Conservation (phyloP, 2,797 vertebrate genomes). For the Silurus aristotelis region DNA sequence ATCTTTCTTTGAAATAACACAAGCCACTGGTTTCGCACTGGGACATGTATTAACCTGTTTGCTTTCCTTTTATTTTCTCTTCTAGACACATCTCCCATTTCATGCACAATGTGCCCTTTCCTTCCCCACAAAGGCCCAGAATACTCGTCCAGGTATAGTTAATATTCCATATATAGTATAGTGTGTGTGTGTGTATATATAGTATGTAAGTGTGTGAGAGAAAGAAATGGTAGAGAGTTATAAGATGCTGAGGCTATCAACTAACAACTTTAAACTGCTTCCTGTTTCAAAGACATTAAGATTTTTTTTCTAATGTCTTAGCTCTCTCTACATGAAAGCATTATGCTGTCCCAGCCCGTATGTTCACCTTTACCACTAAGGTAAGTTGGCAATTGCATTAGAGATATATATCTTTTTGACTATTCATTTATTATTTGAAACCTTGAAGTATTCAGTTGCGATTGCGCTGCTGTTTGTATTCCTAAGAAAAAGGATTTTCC, state of each 20-base stretch:
- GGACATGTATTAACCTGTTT: neutral
- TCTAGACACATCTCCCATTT: conserved; percentile 96
- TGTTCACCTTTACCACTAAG: conserved; percentile 95
- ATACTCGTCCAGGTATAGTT: conserved; percentile 91
- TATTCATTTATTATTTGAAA: neutral
- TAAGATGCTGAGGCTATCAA: neutral
- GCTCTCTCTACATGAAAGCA: conserved; percentile 90
- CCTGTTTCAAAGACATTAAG: neutral
- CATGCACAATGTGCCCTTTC: conserved; percentile 97
- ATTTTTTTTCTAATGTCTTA: conserved; percentile 58
- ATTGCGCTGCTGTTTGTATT: neutral
- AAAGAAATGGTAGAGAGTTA: too few species aligned
- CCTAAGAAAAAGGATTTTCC: neutral
- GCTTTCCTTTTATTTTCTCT: conserved; percentile 32
- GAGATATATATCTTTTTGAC: too few species aligned
- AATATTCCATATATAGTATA: neutral
- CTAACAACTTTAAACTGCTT: too few species aligned
- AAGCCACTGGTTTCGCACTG: neutral
- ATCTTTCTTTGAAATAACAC: neutral
- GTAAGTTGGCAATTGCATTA: conserved; percentile 68
- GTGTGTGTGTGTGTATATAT: neutral
- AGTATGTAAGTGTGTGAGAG: too few species aligned
- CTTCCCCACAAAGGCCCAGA: conserved; percentile 94
- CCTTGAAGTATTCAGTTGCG: neutral
- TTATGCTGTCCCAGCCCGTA: conserved; percentile 95